Base-by-base conservation (phyloP, 2,888 invertebrate species). In the Cetonia aurata region DNA sequence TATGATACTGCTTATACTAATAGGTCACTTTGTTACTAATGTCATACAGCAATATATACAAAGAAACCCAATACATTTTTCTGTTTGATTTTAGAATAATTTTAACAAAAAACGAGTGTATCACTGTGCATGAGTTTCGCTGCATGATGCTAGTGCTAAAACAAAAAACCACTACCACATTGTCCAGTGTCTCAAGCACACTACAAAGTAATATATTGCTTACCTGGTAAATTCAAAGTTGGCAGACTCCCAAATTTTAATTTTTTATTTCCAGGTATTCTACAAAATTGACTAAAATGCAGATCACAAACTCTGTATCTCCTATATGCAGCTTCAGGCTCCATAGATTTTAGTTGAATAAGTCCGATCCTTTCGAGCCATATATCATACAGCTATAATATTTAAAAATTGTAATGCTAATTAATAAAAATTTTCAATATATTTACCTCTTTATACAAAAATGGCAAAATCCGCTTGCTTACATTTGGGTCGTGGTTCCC, bases 381-480 rank as follows among this genome's bases (percentile, higher is more conserved):
- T 15, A n/a, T 17, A 17, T 48, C 17, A 17, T 48, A 48, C 13
- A n/a, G 15, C 48, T 48, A n/a, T 48, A 15, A 48, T 15, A 6
- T 15, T 25, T 25, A 25, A 25, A 25, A 25, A 3, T 25, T 10
- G 48, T 15, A n/a, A 10, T 15, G 37, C 37, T 48, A 48, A n/a
- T 17, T 48, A 8, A 48, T 15, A 8, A 48, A 48, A 48, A 10
- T 10, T 37, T 37, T 37, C 17, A 48, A 13, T 48, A 48, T 48
- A 48, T 48, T 48, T 48, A 48, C 48, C n/a, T 48, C 15, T 48
- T 48, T 17, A 48, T 48, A 3, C 8, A 48, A n/a, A 48, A 15
- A 48, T 48, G 48, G 48, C 17, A 48, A 17, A 15, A 6, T 1
- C 17, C 48, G 48, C 17, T 48, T 48, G 4, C 15, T 48, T 4